Evolutionary conservation across 2,888 invertebrate species (phyloP).

Genomic region (Liopterus haemorrhoidalis): DNA sequence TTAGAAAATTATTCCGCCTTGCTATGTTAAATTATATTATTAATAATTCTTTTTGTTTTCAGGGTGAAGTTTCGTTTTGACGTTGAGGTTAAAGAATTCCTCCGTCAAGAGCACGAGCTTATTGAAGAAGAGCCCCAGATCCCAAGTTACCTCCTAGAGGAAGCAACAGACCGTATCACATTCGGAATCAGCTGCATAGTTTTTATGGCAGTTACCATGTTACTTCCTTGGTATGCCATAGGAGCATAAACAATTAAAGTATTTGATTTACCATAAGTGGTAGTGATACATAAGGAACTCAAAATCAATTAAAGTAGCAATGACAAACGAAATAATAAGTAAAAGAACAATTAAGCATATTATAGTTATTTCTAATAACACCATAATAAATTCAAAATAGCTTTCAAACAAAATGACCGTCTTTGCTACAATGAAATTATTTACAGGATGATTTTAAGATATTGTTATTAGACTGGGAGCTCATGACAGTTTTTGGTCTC

Average conservation of each 20-base stretch:
- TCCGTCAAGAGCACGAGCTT: slow-evolving; percentile 46
- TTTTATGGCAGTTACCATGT: slow-evolving; percentile 48
- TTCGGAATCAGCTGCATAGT: slow-evolving; percentile 50
- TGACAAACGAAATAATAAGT: neutral
- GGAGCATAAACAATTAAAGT: slow-evolving; percentile 35
- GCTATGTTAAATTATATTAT: too few relatives aligned
- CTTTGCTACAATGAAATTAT: too few relatives aligned
- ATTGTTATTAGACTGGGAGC: too few relatives aligned
- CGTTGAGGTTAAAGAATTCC: slow-evolving; percentile 52
- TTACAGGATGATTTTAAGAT: too few relatives aligned
- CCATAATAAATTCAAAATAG: slow-evolving; percentile 1
- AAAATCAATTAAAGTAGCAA: slow-evolving; percentile 1
- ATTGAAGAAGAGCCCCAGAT: slow-evolving; percentile 39
- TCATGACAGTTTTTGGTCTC: too few relatives aligned
- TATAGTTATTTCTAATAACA: neutral
- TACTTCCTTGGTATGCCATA: slow-evolving; percentile 50
- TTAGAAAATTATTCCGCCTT: too few relatives aligned
- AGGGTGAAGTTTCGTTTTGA: slow-evolving; percentile 52
- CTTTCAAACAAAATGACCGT: slow-evolving; percentile 1
- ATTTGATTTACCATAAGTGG: too few relatives aligned
- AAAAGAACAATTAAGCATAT: too few relatives aligned
- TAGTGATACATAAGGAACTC: neutral
- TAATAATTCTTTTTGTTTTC: too few relatives aligned
- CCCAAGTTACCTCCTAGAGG: slow-evolving; percentile 15
- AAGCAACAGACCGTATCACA: slow-evolving; percentile 42